A percentile compares a stretch with the other conserved stretches of the same genome.
These are phyloP conservation scores for Eucera pruinosa DNA, from an alignment of 2,888 invertebrate species.

Conservation along the genomic window DNA sequence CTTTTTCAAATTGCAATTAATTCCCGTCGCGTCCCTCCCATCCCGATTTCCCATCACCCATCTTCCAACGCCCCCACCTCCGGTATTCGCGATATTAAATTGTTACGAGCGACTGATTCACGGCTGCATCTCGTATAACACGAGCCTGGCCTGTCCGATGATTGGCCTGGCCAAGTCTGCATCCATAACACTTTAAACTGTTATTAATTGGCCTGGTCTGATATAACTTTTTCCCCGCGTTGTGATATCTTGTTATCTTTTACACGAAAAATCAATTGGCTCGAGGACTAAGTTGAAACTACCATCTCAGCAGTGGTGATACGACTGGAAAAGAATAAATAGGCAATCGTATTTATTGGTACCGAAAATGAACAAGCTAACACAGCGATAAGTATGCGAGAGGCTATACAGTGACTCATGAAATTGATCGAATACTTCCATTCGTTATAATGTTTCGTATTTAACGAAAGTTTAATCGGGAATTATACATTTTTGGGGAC, in stretches of 20 bases:
- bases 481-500: too few relatives aligned
- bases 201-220: constrained; percentile 35
- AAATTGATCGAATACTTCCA: too few relatives aligned
- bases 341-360: too few relatives aligned
- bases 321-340: background rate
- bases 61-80: background rate
- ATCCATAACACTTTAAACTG: constrained; percentile 40
- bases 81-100: constrained; percentile 46
- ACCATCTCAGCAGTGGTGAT: too few relatives aligned
- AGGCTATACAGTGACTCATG: too few relatives aligned
- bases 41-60: too few relatives aligned
- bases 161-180: constrained; percentile 29
- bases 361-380: too few relatives aligned
- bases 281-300: background rate
- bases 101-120: constrained; percentile 39
- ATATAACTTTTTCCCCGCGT: background rate
- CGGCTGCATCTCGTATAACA: constrained; percentile 18
- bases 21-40: background rate
- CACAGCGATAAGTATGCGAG: too few relatives aligned
- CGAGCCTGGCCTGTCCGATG: background rate
- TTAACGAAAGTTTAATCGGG: too few relatives aligned
- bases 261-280: constrained; percentile 35
- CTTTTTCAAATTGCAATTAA: constrained; percentile 43
- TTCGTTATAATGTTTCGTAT: too few relatives aligned
- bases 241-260: constrained; percentile 24